Conservation (phyloP, 2,888 invertebrate genomes). For the Nomada fabriciana region DNA sequence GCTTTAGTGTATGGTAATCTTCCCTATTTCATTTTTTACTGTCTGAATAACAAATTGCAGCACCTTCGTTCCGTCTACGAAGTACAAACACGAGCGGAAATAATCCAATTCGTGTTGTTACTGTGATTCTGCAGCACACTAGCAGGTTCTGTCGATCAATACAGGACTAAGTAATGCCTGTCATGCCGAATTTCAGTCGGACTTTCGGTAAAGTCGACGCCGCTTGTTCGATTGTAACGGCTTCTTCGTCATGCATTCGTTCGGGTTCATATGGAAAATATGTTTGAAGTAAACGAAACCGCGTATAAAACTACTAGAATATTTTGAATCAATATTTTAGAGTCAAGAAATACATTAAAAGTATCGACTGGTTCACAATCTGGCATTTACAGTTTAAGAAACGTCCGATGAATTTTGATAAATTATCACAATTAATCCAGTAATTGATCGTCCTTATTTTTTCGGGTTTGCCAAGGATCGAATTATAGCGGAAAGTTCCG, state of each 20-base stretch:
- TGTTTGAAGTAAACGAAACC: no score
- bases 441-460: not conserved
- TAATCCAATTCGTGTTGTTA: conserved; percentile 74
- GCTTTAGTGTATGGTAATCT: not conserved
- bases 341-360: no score
- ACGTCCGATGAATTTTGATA: no score
- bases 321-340: no score
- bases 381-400: no score
- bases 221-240: not conserved
- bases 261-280: not conserved
- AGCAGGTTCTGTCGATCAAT: conserved; percentile 73
- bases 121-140: conserved; percentile 72
- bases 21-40: not conserved
- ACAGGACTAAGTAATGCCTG: conserved; percentile 63
- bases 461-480: not conserved
- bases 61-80: conserved; percentile 15
- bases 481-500: conserved; percentile 39
- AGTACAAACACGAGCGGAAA: conserved; percentile 32
- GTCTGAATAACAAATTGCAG: not conserved
- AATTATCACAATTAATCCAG: no score
- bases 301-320: not conserved
- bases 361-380: not conserved
- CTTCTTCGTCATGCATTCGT: not conserved
- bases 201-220: conserved; percentile 26
- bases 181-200: conserved; percentile 48